Base-by-base conservation (phyloP, 2,888 invertebrate genomes). In the Mesorhabditis spiculigera region DNA sequence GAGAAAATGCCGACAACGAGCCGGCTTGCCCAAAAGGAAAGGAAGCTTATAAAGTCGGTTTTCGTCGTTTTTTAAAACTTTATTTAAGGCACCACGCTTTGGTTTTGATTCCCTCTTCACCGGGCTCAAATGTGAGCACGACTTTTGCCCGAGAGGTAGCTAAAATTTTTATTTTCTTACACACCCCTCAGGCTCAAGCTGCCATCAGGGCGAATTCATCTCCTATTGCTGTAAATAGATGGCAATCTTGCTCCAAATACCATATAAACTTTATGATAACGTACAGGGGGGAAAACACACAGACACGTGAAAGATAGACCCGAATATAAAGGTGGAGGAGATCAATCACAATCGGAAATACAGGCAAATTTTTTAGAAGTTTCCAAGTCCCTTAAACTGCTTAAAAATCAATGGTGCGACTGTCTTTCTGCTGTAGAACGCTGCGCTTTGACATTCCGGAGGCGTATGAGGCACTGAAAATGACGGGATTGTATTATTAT, bases 91-190 rank as follows among this genome's bases (percentile, higher is more conserved):
- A 13, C 58, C 1, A 50, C 58, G 58, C 58, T 50, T 50, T n/a
- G 58, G 58, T n/a, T 50, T 50, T 50, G 58, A 50, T n/a, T 50
- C 58, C 10, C 8, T 50, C n/a, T n/a, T 50, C 10, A 10, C 8
- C 10, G 58, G 58, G n/a, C n/a, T 50, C 10, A 50, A 50, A 13
- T 50, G 58, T n/a, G 8, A 10, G 58, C 10, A 50, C n/a, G 58
- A 50, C n/a, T 50, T 50, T 50, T 50, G 58, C n/a, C 58, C 58
- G n/a, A 50, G 58, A n/a, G 58, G 58, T 50, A 13, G 58, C 58
- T 3, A 50, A 50, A 50, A 13, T 13, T 13, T 50, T n/a, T 13
- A 50, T 13, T 50, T n/a, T 50, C n/a, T 13, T 10, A 50, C n/a
- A 50, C 58, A 50, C 58, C n/a, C n/a, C 3, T 50, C 3, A 50